Evolutionary conservation across 2,888 invertebrate genomes (phyloP), one percentile per base, ranked within the genome.

Genomic region (Griposia aprilina): DNA sequence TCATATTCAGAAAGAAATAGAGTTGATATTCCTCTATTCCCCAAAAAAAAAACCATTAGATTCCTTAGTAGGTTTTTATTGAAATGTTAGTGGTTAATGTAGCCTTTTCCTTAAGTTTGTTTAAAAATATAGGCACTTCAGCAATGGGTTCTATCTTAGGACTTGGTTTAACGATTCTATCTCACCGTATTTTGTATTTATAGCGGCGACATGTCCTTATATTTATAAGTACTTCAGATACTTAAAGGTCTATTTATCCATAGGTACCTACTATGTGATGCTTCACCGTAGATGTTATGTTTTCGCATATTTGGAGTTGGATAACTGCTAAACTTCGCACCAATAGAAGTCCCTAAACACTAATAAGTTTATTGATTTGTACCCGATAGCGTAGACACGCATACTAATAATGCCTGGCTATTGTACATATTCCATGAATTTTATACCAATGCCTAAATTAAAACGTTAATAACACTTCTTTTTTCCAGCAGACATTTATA

Each of bases 401-500:
- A n/a, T 30, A 45, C 15, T 0, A 23, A 45, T 11, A 50, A 60
- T n/a, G 5, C 20, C 1, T n/a, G 3, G 41, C 8, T 41, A 50
- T 60, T 48, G 41, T 0, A 26, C n/a, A 7, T 41, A n/a, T 26
- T 15, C 15, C 6, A 66, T 15, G 1, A 50, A 67, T 48, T 36
- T 11, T 36, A 0, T 45, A 20, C 20, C 20, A 8, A 17, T 45
- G 15, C 6, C 17, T 52, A 4, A 45, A 52, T 45, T 52, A 55
- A 62, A 75, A 36, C 8, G 2, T 3, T 74, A 65, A 69, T 10
- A n/a, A 45, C 7, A 55, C 0, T 36, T 63, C 36, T 0, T 73
- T 66, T 36, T 63, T 13, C 3, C 60, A 48, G 57, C 90, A 92
- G 91, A 88, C 7, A 72, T 41, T 1, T 66, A 83, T 75, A 72